Evolutionary conservation across 2,113 vertebrate genomes (phyloP), one percentile per base, ranked within the genome.

Genomic region (Corythaixoides concolor): DNA sequence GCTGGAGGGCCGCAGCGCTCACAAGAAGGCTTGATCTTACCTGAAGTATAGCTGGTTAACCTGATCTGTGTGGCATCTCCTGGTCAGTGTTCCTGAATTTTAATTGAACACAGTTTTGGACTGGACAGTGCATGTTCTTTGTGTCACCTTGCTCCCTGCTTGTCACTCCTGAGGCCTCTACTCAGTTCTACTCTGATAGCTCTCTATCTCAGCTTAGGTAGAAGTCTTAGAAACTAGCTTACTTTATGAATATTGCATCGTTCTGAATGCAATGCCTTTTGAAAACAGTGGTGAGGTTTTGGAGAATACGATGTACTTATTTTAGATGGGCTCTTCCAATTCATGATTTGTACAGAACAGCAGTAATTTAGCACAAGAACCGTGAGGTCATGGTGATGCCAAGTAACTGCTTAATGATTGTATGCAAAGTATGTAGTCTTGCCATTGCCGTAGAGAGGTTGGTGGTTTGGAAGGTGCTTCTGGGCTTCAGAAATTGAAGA

Each of bases 341-440:
- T 92, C 3, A 2, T 8, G 12, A 3, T 50, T 77, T 74, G 52
- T 22, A 33, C 15, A 12, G 11, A 62, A 18, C 22, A 52, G 59
- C 83, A 68, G 22, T 37, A 67, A 67, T 20, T 15, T 0, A 4
- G 28, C 39, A 32, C 15, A 30, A 53, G 63, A 80, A 17, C 24
- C 0, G 1, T 2, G 22, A 17, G 15, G 10, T 67, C 20, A 30
- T 1, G 3, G 43, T 5, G 9, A 30, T 82, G 21, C 26, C 22
- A 47, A 70, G 33, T 8, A 72, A 15, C 14, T 39, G 11, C 47
- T 47, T 62, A 20, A 59, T 22, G 12, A 59, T 30, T 43, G 8
- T 28, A 30, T 21, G 17, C 32, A 12, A 58, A 70, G 16, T 8
- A 18, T 8, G 11, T 59, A 32, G 23, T 41, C 33, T 87, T 77